Evolutionary conservation across 2,888 invertebrate species (phyloP), one percentile per base, ranked within the genome.

Genomic region (Eupithecia dodoneata): DNA sequence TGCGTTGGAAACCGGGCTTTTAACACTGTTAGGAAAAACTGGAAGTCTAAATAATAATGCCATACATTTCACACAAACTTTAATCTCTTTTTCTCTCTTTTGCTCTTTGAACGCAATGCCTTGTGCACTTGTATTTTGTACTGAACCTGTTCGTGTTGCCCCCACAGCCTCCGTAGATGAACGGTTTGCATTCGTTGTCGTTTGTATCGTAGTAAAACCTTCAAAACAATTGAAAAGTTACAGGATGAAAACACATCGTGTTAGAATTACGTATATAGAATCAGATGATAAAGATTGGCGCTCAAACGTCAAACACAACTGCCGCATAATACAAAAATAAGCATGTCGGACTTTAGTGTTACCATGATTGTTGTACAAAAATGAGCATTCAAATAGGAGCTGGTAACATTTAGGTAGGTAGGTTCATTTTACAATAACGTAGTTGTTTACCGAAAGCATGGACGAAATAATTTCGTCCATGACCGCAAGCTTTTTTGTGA

Each of bases 91-190:
- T 63, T 63, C 63, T 30, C 12, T 30, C 63, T 63, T 2, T 30
- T 9, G n/a, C 44, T 10, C n/a, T 69, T 10, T 44, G 45, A 9
- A 67, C 70, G 73, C 83, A 83, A 30, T 41, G 78, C 9, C 47
- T 18, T 9, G 72, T 15, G 77, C 92, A 92, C 7, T 79, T 73
- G 0, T 49, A 5, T 42, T 73, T 69, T 0, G 84, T 82, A 5
- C 70, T 52, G 74, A 92, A 93, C 55, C 87, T 84, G 81, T 93
- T 93, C 41, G 83, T 81, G 74, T 92, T 93, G 0, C 92, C 93
- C 2, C 91, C 91, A 74, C 93, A 93, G 12, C 93, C 93, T 10
- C 92, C 91, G 77, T 89, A 93, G 2, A 86, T 74, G 81, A 91
- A 93, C 3, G 44, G 76, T 63, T 87, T 87, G 80, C 93, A 93